A percentile compares a stretch with the other conserved stretches of the same genome.
phyloP scores from a whole-genome alignment of 2,888 invertebrate genomes.

The Lysandra coridon region DNA sequence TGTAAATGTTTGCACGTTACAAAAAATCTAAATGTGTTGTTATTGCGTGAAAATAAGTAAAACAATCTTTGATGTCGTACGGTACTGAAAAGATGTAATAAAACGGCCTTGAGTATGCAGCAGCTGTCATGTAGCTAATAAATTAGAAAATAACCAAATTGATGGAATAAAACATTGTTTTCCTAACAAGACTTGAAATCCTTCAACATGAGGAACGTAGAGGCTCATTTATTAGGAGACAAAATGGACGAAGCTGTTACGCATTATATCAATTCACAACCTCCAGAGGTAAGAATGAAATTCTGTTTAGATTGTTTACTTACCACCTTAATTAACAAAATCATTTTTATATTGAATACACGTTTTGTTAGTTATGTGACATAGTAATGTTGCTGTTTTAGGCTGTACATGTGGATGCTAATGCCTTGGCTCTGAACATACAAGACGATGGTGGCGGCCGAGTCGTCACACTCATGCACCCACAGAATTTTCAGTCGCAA shows the following conservation, averaged over 20 bases:
- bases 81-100: conserved; percentile 37
- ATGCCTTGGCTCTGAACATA: conserved; percentile 60
- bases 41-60: background rate
- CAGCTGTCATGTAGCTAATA: conserved; percentile 48
- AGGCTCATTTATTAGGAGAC: conserved; percentile 57
- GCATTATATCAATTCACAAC: conserved; percentile 68
- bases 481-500: conserved; percentile 63
- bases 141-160: conserved; percentile 45
- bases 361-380: background rate
- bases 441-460: conserved; percentile 64
- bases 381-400: conserved; percentile 43
- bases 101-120: conserved; percentile 45
- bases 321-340: background rate
- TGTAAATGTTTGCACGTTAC: background rate
- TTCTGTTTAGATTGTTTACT: conserved; percentile 6
- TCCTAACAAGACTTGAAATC: conserved; percentile 37
- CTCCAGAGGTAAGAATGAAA: conserved; percentile 55
- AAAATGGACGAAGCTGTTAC: conserved; percentile 73
- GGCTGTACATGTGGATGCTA: conserved; percentile 67
- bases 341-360: too few species aligned
- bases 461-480: conserved; percentile 69
- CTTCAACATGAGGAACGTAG: conserved; percentile 59
- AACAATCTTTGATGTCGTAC: background rate
- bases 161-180: conserved; percentile 43
- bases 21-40: background rate